Evolutionary conservation across 2,113 vertebrate genomes (phyloP), one percentile per base, ranked within the genome.

Genomic region (Coptodon rendalli): DNA sequence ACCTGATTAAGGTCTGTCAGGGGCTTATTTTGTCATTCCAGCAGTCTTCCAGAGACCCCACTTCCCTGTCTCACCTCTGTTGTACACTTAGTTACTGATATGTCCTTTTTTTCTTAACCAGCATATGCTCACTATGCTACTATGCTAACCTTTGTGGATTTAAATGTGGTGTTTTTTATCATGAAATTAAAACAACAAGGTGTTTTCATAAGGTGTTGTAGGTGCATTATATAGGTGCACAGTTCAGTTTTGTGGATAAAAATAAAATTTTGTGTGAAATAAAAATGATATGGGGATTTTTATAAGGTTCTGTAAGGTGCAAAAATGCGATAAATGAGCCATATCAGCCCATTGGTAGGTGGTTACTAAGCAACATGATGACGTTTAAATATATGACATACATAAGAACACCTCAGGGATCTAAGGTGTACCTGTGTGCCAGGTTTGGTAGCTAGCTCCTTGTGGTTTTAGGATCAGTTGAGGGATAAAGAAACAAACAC

Each of bases 91-190:
- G 63, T 22, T 68, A 14, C 36, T 71, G 12, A 48, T 3, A 4
- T 17, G 9, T 29, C 68, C 14, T 48, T 29, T 76, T 76, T 48
- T 76, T 76, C 14, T 48, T 48, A 27, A 73, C 13, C 22, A 73
- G 7, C 3, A 27, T 27, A 45, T 73, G 5, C 68, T 36, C 31
- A 63, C 2, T 63, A 63, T 34, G 59, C 57, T 61, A 61, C 9
- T 0, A 63, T 36, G 31, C 59, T 63, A 63, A 0, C n/a, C 6
- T 43, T 16, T 27, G n/a, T 68, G 38, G 13, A 4, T 73, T 24
- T 27, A 43, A 43, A 71, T 43, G 10, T 7, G 17, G 2, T 36
- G 6, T 63, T 63, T 11, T 22, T 0, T 43, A 22, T 40, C 34
- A 22, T 40, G 36, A 71, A 40, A 71, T 71, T 71, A 71, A 71